Percentiles rank a stretch among this genome's conserved stretches.
Evolutionary conservation across 2,888 invertebrate genomes (phyloP).

Genomic region (Lissonota sp.): DNA sequence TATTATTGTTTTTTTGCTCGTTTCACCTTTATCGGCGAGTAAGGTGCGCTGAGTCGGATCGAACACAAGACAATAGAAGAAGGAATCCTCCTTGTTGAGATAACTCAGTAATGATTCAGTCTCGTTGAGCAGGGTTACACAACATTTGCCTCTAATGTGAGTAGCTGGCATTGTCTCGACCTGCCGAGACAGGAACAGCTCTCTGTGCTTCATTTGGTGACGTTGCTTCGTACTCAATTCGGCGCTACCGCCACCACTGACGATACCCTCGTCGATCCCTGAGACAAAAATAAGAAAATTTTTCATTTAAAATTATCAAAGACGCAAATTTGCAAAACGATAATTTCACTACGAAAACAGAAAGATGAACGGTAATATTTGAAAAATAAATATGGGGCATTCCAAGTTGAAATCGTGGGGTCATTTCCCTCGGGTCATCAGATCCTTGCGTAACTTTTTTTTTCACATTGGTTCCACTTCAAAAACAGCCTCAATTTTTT

Average conservation of each 20-base stretch:
- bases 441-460: no score
- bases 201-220: constrained; percentile 98
- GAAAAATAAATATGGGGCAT: no score
- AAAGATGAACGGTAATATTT: no score
- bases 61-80: constrained; percentile 99
- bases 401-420: no score
- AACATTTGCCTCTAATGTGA: constrained; percentile 99
- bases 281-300: constrained; percentile 81
- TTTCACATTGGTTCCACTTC: no score
- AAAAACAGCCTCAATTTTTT: no score
- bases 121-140: constrained; percentile 99
- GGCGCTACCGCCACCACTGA: constrained; percentile 86
- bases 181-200: constrained; percentile 98
- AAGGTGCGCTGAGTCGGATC: constrained; percentile 99
- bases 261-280: constrained; percentile 83
- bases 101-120: constrained; percentile 98
- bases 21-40: constrained; percentile 96
- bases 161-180: constrained; percentile 99
- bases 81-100: constrained; percentile 99
- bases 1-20: no score
- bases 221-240: constrained; percentile 93
- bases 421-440: no score
- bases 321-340: no score
- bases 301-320: no score
- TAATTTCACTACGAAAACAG: no score